phyloP scores from a whole-genome alignment of 1,140 invertebrate species.

The Drosophila obscura region DNA sequence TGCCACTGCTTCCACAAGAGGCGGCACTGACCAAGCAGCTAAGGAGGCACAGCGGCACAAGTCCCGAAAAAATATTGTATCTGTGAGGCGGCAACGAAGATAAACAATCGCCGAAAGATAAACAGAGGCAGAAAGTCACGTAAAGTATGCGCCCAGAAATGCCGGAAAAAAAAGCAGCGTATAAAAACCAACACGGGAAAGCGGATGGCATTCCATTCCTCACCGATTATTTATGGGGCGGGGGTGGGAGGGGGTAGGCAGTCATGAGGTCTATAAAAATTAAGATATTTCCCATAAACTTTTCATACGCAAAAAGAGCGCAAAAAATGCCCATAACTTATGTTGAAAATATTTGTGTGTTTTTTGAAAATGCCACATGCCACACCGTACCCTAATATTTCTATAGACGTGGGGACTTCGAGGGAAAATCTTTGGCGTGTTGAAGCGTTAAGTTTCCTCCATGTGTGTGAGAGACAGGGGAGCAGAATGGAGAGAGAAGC shows the following conservation, averaged over 20 bases:
- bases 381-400: background rate
- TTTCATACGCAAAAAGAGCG: constrained; percentile 19
- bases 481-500: constrained; percentile 8
- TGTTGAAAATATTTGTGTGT: constrained; percentile 54
- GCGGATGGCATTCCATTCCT: constrained; percentile 28
- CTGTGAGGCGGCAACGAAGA: constrained; percentile 33
- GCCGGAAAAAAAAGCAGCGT: constrained; percentile 32
- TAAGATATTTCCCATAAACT: constrained; percentile 61
- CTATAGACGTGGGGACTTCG: constrained; percentile 8
- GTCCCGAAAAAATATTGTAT: constrained; percentile 38
- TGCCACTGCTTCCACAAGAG: background rate
- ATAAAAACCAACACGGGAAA: constrained; percentile 9
- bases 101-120: constrained; percentile 50
- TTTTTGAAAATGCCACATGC: too few species aligned
- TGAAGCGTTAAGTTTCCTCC: constrained; percentile 76
- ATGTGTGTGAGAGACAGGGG: constrained; percentile 50
- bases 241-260: background rate
- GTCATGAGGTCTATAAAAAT: constrained; percentile 62
- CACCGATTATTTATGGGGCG: constrained; percentile 43
- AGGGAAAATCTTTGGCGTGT: constrained; percentile 55
- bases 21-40: too few species aligned
- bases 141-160: constrained; percentile 40
- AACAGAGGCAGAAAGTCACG: constrained; percentile 51
- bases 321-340: constrained; percentile 59
- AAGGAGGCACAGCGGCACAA: background rate